Evolutionary conservation across 2,888 invertebrate genomes (phyloP).

Genomic region (Apotomis capreana): DNA sequence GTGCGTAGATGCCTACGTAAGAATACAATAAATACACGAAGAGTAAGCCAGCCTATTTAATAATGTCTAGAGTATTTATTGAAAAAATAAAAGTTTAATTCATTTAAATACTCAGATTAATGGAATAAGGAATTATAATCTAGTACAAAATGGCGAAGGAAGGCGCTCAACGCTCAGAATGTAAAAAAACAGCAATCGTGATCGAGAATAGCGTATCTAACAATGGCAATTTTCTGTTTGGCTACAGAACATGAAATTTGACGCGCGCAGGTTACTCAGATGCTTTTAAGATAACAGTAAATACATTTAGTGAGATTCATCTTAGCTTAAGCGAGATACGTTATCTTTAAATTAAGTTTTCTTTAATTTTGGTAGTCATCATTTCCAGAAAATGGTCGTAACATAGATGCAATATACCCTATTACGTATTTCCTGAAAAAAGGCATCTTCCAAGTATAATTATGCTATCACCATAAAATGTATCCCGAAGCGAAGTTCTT

Average conservation of each 20-base stretch:
- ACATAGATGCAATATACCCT: no score
- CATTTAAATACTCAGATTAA: no score
- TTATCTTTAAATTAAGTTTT: constrained; percentile 26
- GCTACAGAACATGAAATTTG: constrained; percentile 30
- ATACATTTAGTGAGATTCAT: constrained; percentile 25
- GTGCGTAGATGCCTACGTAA: no score
- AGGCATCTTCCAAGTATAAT: no score
- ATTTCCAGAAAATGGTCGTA: constrained; percentile 6
- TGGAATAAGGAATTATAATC: no score
- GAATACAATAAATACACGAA: no score
- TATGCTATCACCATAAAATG: no score
- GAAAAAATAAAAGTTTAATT: no score
- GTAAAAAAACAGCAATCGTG: constrained; percentile 17
- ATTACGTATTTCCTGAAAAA: no score
- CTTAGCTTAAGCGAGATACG: constrained; percentile 5
- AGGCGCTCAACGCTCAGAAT: not conserved
- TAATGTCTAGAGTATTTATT: no score
- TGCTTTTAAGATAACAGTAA: constrained; percentile 37
- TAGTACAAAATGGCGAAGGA: not conserved
- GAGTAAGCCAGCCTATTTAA: no score
- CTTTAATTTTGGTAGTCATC: not conserved
- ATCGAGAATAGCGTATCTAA: constrained; percentile 38
- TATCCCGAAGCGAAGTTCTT: no score
- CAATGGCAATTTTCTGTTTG: constrained; percentile 31
- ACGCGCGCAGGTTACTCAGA: constrained; percentile 24